Percentiles rank a stretch among this genome's conserved stretches.
These are phyloP conservation scores for Alsophila aescularia DNA, from an alignment of 2,888 invertebrate species.

Conservation along the genomic window DNA sequence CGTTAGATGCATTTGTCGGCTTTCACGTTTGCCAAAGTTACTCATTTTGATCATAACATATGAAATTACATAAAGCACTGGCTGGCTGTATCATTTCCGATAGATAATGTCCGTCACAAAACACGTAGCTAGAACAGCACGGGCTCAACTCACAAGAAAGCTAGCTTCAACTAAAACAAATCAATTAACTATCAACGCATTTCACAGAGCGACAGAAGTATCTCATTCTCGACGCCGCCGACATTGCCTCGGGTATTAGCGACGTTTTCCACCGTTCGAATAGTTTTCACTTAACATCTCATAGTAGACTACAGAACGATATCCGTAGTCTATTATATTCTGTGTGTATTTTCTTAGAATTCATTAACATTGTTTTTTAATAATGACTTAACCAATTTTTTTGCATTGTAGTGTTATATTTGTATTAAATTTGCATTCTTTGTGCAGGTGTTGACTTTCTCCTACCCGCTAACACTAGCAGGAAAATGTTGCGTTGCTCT, in stretches of 20 bases:
- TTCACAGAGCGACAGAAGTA: conserved; percentile 40
- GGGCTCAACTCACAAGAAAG: conserved; percentile 68
- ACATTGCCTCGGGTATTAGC: conserved; percentile 60
- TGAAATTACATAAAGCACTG: conserved; percentile 4
- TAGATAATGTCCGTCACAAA: conserved; percentile 38
- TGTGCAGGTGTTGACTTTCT: conserved; percentile 83
- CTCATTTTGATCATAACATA: neutral
- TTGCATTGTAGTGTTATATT: conserved; percentile 81
- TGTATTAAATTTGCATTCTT: conserved; percentile 81
- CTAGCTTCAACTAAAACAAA: conserved; percentile 78
- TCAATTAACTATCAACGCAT: conserved; percentile 72
- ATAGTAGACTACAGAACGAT: conserved; percentile 56
- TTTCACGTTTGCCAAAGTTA: conserved; percentile 7
- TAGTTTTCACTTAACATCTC: conserved; percentile 57
- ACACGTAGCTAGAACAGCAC: conserved; percentile 67
- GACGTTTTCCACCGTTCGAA: conserved; percentile 72
- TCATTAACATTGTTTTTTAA: conserved; percentile 73
- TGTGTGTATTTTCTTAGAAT: conserved; percentile 62
- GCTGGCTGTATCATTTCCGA: conserved; percentile 10
- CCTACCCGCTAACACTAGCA: conserved; percentile 83
- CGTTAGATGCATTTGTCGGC: neutral
- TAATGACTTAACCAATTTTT: conserved; percentile 69
- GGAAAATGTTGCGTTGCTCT: conserved; percentile 84
- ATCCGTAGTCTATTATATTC: conserved; percentile 59
- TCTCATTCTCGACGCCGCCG: conserved; percentile 33